A percentile compares a stretch with the other conserved stretches of the same genome.
phyloP scores from a whole-genome alignment of 2,888 invertebrate genomes.

The Metacarcinus magister region DNA sequence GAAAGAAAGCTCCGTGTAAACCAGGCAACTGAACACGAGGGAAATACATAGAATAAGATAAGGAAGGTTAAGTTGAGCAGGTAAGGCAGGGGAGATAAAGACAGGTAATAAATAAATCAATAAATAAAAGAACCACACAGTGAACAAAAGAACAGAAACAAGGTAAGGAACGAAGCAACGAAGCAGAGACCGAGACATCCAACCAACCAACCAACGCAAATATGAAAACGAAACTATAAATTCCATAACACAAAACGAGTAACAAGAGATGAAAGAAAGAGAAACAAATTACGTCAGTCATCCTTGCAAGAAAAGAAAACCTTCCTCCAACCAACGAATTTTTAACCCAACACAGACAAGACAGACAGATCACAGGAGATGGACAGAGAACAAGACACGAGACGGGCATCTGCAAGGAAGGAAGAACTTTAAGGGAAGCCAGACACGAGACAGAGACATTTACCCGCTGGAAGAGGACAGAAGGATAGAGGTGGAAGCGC shows the following conservation, averaged over 20 bases:
- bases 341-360: not conserved
- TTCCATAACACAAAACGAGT: not conserved
- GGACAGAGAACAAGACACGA: not conserved
- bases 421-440: not conserved
- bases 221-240: not conserved
- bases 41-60: not conserved
- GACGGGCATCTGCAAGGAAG: not conserved
- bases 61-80: not conserved
- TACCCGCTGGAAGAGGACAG: not conserved
- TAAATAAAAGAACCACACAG: not conserved
- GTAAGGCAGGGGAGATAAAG: not conserved
- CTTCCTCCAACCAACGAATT: not conserved
- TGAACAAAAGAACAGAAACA: not conserved
- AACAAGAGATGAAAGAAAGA: conserved; percentile 28
- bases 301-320: conserved; percentile 33
- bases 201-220: not conserved
- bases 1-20: not conserved
- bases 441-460: conserved; percentile 14
- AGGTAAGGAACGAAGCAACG: not conserved
- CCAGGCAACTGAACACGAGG: not conserved
- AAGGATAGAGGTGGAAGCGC: not conserved
- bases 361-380: not conserved
- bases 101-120: not conserved
- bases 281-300: conserved; percentile 19
- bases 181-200: too few relatives aligned